phyloP scores from a whole-genome alignment of 92 coral and sea anemone species.

The Chrysogorgia sp. region DNA sequence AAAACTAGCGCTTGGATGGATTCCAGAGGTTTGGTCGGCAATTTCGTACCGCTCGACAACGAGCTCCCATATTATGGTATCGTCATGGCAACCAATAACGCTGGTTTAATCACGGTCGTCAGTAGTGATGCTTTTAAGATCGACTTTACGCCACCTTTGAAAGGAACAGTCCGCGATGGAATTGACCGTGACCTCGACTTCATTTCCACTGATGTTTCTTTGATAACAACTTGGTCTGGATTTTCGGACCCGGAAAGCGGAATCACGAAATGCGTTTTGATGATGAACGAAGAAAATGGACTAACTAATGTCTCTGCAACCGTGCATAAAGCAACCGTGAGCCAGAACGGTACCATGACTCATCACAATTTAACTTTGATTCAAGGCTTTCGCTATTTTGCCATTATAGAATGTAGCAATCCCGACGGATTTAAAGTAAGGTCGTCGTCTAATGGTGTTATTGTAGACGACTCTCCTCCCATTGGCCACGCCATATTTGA shows the following conservation, averaged over 20 bases:
- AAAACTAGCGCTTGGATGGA: conserved; percentile 38
- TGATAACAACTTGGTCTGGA: conserved; percentile 72
- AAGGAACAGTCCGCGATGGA: conserved; percentile 83
- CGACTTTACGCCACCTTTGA: conserved; percentile 82
- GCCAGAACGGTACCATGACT: conserved; percentile 52
- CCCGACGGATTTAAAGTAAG: conserved; percentile 74
- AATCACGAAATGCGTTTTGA: conserved; percentile 72
- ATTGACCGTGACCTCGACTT: conserved; percentile 64
- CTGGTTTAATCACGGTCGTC: conserved; percentile 71
- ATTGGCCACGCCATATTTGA: conserved; percentile 60
- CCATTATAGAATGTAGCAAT: conserved; percentile 75
- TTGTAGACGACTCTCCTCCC: conserved; percentile 83
- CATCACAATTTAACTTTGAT: conserved; percentile 66
- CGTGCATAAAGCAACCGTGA: conserved; percentile 63
- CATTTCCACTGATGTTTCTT: conserved; percentile 51
- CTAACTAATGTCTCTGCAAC: conserved; percentile 7
- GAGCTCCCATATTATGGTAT: conserved; percentile 67
- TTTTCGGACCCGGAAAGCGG: conserved; percentile 75
- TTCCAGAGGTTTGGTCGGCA: conserved; percentile 53
- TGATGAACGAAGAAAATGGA: conserved; percentile 53
- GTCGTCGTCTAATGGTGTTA: conserved; percentile 78
- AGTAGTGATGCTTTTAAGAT: conserved; percentile 67
- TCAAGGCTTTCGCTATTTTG: conserved; percentile 76
- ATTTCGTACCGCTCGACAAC: conserved; percentile 64
- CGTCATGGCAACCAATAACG: conserved; percentile 70